These are phyloP conservation scores for Phaethon lepturus DNA, from an alignment of 2,113 vertebrate genomes.

Conservation along the genomic window DNA sequence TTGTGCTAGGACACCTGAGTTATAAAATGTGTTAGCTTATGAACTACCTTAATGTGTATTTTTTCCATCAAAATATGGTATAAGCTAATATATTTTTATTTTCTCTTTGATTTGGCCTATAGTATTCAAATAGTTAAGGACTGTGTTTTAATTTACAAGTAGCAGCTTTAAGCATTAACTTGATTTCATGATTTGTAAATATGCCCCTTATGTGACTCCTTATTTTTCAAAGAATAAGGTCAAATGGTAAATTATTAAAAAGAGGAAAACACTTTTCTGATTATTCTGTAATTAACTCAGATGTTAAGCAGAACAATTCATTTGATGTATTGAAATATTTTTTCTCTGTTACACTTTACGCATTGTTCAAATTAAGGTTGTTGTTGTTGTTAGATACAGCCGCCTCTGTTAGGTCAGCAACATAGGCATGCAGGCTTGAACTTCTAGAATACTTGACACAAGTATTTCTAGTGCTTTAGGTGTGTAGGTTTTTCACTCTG, in stretches of 20 bases:
- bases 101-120: constrained; percentile 15
- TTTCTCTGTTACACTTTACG: not conserved
- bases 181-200: not conserved
- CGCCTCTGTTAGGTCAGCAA: not conserved
- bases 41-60: not conserved
- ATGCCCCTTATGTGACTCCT: not conserved
- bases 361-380: not conserved
- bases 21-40: not conserved
- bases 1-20: not conserved
- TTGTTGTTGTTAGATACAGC: not conserved
- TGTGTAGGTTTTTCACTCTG: not conserved
- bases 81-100: not conserved
- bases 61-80: not conserved
- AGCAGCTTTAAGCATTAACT: not conserved
- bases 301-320: not conserved
- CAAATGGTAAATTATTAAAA: not conserved
- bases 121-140: not conserved
- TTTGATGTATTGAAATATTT: not conserved
- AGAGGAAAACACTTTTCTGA: not conserved
- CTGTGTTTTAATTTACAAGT: not conserved
- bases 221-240: not conserved
- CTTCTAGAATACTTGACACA: not conserved
- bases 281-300: not conserved
- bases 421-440: not conserved
- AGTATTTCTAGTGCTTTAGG: not conserved